phyloP scores from a whole-genome alignment of 2,888 invertebrate species.

The Amblyjoppa fuscipennis region DNA sequence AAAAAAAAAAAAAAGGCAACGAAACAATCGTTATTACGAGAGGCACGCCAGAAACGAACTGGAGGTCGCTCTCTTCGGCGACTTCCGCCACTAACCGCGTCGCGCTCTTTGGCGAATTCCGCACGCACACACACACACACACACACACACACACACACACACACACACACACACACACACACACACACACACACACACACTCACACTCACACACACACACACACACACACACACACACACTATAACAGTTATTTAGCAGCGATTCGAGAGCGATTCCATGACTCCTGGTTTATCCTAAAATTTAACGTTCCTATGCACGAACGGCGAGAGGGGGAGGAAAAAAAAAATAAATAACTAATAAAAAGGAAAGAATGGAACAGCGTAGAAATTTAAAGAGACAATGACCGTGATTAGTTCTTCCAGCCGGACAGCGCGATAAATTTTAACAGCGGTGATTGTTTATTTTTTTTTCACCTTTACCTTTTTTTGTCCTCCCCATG shows the following conservation, averaged over 20 bases:
- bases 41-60: not conserved
- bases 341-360: not conserved
- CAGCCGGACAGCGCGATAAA: constrained; percentile 39
- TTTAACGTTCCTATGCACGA: constrained; percentile 28
- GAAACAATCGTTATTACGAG: constrained; percentile 50
- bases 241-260: constrained; percentile 21
- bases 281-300: constrained; percentile 53
- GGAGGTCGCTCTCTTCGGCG: not conserved
- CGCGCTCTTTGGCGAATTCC: constrained; percentile 33
- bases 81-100: constrained; percentile 10
- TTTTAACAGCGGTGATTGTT: constrained; percentile 21
- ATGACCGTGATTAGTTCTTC: constrained; percentile 29
- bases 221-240: not conserved
- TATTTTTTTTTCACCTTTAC: constrained; percentile 13
- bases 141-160: not conserved
- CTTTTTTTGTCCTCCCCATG: not conserved
- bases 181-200: not conserved
- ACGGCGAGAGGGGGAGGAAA: not conserved
- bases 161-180: not conserved
- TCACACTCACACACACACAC: not conserved
- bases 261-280: constrained; percentile 59
- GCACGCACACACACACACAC: not conserved
- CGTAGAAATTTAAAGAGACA: constrained; percentile 31
- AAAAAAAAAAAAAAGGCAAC: constrained; percentile 49
- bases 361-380: constrained; percentile 12